Conservation (phyloP, 2,888 invertebrate genomes). For the Cryptus viduatorius region DNA sequence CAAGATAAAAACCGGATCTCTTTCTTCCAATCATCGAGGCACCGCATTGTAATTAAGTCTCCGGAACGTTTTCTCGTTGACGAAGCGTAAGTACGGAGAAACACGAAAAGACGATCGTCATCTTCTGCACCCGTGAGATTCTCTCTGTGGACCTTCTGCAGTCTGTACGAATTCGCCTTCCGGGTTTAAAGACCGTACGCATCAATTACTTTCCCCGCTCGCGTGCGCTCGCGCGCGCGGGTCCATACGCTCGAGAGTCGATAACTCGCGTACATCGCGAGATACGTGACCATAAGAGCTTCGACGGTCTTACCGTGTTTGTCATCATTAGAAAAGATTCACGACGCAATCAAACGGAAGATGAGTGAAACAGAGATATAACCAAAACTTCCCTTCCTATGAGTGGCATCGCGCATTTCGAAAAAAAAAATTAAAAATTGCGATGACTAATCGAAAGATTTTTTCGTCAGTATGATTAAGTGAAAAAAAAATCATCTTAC, state of each 20-base stretch:
- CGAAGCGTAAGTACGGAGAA: not conserved
- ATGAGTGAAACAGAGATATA: not conserved
- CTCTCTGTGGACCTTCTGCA: conserved; percentile 4
- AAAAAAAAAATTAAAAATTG: not conserved
- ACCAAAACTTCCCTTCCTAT: not conserved
- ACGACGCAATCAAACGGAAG: conserved; percentile 8
- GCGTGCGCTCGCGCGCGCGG: conserved; percentile 11
- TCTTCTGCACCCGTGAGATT: not conserved
- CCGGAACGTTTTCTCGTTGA: conserved; percentile 24
- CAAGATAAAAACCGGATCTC: not conserved
- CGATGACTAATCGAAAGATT: too few relatives aligned
- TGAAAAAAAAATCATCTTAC: too few relatives aligned
- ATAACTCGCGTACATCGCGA: conserved; percentile 42
- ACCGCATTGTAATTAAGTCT: conserved; percentile 3
- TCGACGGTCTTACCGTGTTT: conserved; percentile 6
- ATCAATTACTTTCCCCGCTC: conserved; percentile 67
- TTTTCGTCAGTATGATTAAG: too few relatives aligned
- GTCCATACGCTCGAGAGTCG: conserved; percentile 52
- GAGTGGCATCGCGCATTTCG: not conserved
- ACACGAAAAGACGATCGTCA: not conserved
- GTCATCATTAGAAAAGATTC: conserved; percentile 11
- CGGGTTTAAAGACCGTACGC: conserved; percentile 68
- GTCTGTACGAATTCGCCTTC: conserved; percentile 60
- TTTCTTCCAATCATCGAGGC: conserved; percentile 13
- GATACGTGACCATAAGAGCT: not conserved